Evolutionary conservation across 2,113 vertebrate species (phyloP), one percentile per base, ranked within the genome.

Genomic region (Panthera tigris): DNA sequence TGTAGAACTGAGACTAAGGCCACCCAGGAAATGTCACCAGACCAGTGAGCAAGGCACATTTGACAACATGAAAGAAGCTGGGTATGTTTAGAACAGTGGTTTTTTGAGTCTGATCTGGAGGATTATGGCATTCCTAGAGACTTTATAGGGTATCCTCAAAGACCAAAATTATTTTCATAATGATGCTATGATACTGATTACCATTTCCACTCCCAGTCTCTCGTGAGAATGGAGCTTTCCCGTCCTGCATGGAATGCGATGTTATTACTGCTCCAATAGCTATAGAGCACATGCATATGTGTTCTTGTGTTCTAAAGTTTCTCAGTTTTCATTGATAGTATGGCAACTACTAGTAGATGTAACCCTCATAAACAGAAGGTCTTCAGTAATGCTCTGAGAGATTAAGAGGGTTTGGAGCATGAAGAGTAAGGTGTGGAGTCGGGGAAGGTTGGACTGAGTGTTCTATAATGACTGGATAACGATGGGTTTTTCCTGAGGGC

Each of bases 161-260:
- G 10, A 33, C 41, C 23, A n/a, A 55, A 71, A 78, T 80, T 48
- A 29, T 87, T 94, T 71, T 88, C 33, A 9, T 61, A 48, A 61
- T 63, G 48, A 27, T 83, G 4, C 52, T 27, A 1, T 36, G 21
- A 21, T 31, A 11, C 39, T 5, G 21, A 90, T 76, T 31, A 21
- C 50, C 74, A 36, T 45, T 69, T n/a, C n/a, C 69, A 33, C 13
- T 33, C 31, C 48, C n/a, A 65, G 55, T 76, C 21, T 76, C 45
- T 81, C 74, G 18, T 25, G n/a, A 52, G 69, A 71, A 12, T 11
- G 7, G 33, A 3, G 18, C 27, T 61, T 84, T 76, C 45, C 23
- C 31, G 31, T 6, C 11, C n/a, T 27, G 0, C 1, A 0, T 52
- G 81, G 52, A 31, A 13, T 10, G 19, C 0, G 33, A 76, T 81